Conservation (phyloP, 2,113 vertebrate genomes). For the Scalopus aquaticus region DNA sequence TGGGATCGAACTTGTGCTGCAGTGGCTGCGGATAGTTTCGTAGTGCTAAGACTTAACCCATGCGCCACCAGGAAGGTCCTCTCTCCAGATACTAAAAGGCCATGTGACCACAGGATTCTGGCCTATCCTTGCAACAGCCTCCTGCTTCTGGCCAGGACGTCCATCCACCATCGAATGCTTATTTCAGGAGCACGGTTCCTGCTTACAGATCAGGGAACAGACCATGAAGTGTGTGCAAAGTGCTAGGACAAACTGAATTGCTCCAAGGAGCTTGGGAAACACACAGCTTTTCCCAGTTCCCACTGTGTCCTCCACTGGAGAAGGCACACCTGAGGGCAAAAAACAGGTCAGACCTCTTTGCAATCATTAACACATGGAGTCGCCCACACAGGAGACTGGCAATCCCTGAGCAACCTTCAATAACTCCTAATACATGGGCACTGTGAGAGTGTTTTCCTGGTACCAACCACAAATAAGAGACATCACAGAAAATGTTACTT, state of each 20-base stretch:
- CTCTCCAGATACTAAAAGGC: neutral
- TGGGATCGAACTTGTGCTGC: too few species aligned
- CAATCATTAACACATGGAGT: fast-evolving
- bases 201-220: neutral
- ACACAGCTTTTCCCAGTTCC: neutral
- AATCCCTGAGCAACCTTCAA: fast-evolving
- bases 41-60: too few species aligned
- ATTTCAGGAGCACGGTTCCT: neutral
- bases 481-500: slow-evolving; percentile 71
- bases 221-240: neutral
- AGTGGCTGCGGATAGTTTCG: too few species aligned
- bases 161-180: neutral
- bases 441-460: neutral
- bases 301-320: neutral
- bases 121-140: neutral
- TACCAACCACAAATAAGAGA: slow-evolving; percentile 35
- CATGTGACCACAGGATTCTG: neutral
- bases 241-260: neutral
- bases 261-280: neutral
- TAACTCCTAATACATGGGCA: neutral
- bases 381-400: neutral
- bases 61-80: too few species aligned
- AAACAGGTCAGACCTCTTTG: neutral
- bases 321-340: fast-evolving
- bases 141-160: neutral